Evolutionary conservation across 2,888 invertebrate species (phyloP).

Genomic region (Lithodes maja): DNA sequence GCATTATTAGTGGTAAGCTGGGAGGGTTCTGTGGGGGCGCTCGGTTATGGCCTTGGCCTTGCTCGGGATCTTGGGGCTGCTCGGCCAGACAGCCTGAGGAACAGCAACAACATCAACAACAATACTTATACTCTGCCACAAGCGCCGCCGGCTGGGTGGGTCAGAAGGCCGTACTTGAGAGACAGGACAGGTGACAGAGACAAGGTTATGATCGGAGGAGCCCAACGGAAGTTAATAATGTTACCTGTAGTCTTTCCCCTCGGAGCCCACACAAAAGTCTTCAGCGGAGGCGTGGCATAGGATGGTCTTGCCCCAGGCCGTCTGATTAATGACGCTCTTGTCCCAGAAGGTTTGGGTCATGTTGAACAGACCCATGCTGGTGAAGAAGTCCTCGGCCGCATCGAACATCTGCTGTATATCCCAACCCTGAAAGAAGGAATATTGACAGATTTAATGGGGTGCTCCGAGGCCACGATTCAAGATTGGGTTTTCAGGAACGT

Average conservation of each 20-base stretch:
- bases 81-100: no score
- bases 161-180: no score
- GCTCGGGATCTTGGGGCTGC: no score
- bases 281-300: slow-evolving; percentile 76
- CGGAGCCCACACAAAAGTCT: slow-evolving; percentile 75
- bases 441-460: neutral
- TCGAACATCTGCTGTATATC: slow-evolving; percentile 71
- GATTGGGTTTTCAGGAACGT: no score
- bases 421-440: slow-evolving; percentile 46
- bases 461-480: neutral
- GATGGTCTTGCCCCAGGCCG: slow-evolving; percentile 73
- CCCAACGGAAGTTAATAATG: no score
- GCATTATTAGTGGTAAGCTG: no score
- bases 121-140: neutral
- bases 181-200: no score
- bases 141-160: no score
- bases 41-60: no score
- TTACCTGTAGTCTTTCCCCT: slow-evolving; percentile 75
- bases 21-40: no score
- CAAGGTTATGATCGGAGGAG: no score
- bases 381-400: slow-evolving; percentile 73
- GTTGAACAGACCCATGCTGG: slow-evolving; percentile 72
- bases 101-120: neutral
- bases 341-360: slow-evolving; percentile 76
- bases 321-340: slow-evolving; percentile 68